A percentile compares a stretch with the other conserved stretches of the same genome.
Evolutionary conservation across 2,113 vertebrate species (phyloP).

Genomic region (Salvelinus alpinus): DNA sequence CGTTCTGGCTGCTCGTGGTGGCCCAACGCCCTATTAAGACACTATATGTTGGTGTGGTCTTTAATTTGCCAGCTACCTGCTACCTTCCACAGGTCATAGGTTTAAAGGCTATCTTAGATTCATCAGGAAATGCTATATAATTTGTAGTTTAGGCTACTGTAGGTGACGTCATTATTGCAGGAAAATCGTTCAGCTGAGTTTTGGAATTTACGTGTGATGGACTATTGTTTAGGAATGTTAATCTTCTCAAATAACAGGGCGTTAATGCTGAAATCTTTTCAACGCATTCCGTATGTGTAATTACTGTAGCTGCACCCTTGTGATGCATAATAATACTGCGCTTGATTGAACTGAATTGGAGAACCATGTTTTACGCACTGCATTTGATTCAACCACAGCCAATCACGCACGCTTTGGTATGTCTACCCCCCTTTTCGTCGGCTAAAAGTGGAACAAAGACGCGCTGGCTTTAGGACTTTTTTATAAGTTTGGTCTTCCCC

Average conservation of each 20-base stretch:
- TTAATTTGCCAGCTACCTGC: too few species aligned
- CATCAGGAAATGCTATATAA: too few species aligned
- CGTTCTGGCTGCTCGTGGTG: too few species aligned
- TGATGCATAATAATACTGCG: slow-evolving; percentile 11
- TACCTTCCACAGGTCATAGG: too few species aligned
- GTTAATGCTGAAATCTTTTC: slow-evolving; percentile 2
- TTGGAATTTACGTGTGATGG: not conserved
- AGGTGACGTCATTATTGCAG: not conserved
- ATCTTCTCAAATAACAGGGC: slow-evolving; percentile 2
- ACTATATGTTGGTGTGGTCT: too few species aligned
- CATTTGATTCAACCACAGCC: not conserved
- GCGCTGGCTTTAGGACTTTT: not conserved
- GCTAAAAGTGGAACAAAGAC: not conserved
- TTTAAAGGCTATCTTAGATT: too few species aligned
- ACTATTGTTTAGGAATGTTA: not conserved
- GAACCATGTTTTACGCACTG: not conserved
- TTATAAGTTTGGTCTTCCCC: slow-evolving; percentile 61
- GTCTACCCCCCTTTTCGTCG: not conserved
- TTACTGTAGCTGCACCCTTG: not conserved
- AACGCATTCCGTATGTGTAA: slow-evolving; percentile 4
- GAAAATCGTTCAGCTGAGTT: not conserved
- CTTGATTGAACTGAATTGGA: not conserved
- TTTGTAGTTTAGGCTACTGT: too few species aligned
- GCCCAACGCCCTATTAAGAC: too few species aligned
- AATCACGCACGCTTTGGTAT: not conserved